Conservation (phyloP, 2,113 vertebrate genomes). For the Dicrurus megarhynchus region DNA sequence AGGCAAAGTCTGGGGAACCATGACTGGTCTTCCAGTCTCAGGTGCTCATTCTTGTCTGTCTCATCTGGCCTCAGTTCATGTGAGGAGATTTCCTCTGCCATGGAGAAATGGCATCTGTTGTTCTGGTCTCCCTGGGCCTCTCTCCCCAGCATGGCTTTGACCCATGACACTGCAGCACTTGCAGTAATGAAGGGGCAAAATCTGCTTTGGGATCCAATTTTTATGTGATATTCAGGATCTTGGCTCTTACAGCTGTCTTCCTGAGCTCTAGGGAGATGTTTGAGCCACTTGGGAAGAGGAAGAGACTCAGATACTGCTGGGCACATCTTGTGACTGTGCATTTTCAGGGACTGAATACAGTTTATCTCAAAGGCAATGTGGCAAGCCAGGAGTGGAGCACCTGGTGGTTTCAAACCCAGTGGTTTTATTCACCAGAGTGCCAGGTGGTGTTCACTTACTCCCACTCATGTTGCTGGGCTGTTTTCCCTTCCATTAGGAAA, state of each 20-base stretch:
- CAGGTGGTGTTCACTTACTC: background rate
- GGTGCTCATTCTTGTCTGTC: background rate
- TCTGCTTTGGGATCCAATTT: background rate
- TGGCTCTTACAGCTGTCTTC: background rate
- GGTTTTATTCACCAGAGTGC: background rate
- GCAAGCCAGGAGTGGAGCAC: background rate
- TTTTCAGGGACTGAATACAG: background rate
- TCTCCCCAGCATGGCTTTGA: background rate
- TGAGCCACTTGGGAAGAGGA: background rate
- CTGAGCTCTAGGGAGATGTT: background rate
- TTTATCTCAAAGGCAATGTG: background rate
- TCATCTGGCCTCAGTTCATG: background rate
- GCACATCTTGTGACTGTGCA: accelerated
- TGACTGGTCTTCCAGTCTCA: background rate
- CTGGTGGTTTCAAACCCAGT: background rate
- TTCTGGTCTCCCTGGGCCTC: background rate
- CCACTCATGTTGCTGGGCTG: background rate
- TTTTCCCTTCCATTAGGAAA: background rate
- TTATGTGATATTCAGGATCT: background rate
- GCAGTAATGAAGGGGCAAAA: background rate
- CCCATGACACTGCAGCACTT: background rate
- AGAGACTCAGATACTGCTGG: background rate
- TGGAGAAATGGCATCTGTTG: background rate
- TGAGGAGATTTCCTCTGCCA: background rate
- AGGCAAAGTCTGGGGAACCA: background rate